Evolutionary conservation across 2,113 vertebrate genomes (phyloP), one percentile per base, ranked within the genome.

Genomic region (Gulo gulo): DNA sequence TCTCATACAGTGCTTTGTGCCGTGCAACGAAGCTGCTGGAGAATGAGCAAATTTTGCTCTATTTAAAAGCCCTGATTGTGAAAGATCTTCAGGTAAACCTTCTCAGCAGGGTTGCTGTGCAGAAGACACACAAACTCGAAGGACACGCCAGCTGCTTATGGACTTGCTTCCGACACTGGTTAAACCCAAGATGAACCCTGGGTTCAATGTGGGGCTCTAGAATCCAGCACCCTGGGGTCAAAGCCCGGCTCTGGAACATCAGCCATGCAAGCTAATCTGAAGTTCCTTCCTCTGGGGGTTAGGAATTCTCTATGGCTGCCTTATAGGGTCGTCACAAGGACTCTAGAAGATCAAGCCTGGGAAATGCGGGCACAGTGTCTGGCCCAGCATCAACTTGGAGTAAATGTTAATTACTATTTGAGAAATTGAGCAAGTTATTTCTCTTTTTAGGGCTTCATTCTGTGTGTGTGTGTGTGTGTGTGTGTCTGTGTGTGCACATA

Each of bases 1-100:
- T 61, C 89, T 61, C 87, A 42, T 47, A 82, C 39, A 34, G 21
- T 71, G 74, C 52, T 95, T 63, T 88, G n/a, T 57, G 20, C n/a
- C 45, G 23, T 21, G 59, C 20, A 16, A 59, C 73, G 65, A 88
- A 78, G 47, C n/a, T 61, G 7, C 94, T 91, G n/a, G 10, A 87
- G 84, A 96, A 81, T 73, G 86, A 94, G 59, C 59, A 74, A 55
- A 50, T 69, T 29, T 61, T 50, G 7, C 42, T 65, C 3, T 31
- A 20, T 63, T 63, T 80, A 69, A 89, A 93, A 87, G 50, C 55
- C 73, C n/a, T 76, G 50, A 47, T 63, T 23, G 20, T 39, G 14
- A 83, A 73, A 42, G 47, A 86, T 73, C 42, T 79, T 67, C 34
- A 50, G 88, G 34, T 63, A 84, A 59, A 39, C 36, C 36, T 55